Conservation (phyloP, 1,140 invertebrate species). For the Doryteuthis pealeii region DNA sequence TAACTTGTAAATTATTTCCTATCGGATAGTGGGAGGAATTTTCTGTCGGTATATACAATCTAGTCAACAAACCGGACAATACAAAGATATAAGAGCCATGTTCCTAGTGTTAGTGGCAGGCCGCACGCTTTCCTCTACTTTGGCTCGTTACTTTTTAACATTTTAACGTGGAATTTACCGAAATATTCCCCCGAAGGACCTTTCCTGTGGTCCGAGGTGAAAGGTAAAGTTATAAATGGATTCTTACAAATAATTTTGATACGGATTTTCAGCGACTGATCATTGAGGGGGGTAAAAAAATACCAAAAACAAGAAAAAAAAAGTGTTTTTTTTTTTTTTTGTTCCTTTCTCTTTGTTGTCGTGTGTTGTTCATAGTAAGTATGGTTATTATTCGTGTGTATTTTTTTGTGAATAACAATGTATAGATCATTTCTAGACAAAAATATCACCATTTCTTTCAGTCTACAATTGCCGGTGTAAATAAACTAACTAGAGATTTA, state of each 20-base stretch:
- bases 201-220: neutral
- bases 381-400: too few species aligned
- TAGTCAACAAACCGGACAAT: neutral
- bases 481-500: too few species aligned
- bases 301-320: neutral
- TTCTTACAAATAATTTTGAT: too few species aligned
- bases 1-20: neutral
- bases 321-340: neutral
- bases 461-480: too few species aligned
- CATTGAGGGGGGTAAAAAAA: neutral
- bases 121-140: neutral
- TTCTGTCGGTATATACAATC: neutral
- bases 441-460: too few species aligned
- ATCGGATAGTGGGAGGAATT: neutral
- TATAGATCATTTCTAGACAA: too few species aligned
- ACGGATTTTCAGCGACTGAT: neutral
- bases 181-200: neutral
- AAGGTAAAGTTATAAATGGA: neutral
- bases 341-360: neutral
- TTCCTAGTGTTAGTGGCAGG: neutral
- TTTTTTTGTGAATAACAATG: too few species aligned
- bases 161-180: neutral
- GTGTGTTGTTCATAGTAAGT: neutral
- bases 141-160: neutral
- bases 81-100: neutral